Base-by-base conservation (phyloP, 2,113 vertebrate species). In the Lepidothrix coronata region DNA sequence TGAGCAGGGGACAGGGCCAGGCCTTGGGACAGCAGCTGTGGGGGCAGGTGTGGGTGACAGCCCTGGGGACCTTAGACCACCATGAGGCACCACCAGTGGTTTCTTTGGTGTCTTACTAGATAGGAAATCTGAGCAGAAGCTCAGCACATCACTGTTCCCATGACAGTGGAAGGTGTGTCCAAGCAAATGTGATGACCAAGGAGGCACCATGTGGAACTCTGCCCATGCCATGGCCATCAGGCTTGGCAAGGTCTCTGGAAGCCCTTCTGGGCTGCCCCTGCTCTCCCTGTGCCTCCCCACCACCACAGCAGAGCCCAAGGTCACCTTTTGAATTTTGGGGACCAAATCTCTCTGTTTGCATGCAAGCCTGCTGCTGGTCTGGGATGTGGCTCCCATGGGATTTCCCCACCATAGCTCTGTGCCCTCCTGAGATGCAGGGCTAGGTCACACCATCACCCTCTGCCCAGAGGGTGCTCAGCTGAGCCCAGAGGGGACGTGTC, bases 331-430 rank as follows among this genome's bases (percentile, higher is more conserved):
- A 49, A 37, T 33, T 90, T 9, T 49, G 70, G 61, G 57, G 59
- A 65, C 43, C 33, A 14, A 21, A 46, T 11, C 1, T 1, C 30
- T 48, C 54, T 1, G 0, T 49, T 72, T 37, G 11, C 1, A 1
- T 2, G 0, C 52, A 12, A 39, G 27, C 18, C 25, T 1, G 1
- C n/a, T 63, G 81, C 49, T n/a, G 54, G 39, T 21, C 41, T 41
- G 3, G 33, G 39, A 25, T 13, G 33, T 14, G 54, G 23, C 1
- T 11, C 59, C 48, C 4, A 1, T 7, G 9, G 54, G 27, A 33
- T 22, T 24, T 52, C 35, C 25, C 14, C 18, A 6, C 14, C 22
- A 3, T 0, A 3, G n/a, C 54, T 37, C 52, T 3, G 1, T 31
- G 33, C 33, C 43, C 6, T 33, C 24, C 49, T 43, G 30, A 5